Evolutionary conservation across 2,888 invertebrate genomes (phyloP), one percentile per base, ranked within the genome.

Genomic region (Apotomis capreana): DNA sequence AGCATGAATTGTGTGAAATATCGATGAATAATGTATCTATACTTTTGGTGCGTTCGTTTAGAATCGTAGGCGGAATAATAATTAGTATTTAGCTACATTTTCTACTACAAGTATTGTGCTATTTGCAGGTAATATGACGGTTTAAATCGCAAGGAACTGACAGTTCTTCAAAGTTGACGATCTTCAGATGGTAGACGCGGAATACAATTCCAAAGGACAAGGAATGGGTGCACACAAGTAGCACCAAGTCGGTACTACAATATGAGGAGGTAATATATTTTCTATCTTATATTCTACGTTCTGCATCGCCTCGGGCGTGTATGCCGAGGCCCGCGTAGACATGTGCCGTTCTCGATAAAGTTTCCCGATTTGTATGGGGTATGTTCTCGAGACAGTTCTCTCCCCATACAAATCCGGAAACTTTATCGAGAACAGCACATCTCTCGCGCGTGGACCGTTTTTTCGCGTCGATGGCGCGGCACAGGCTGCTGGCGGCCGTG

Each of bases 41-140:
- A 54, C 37, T 15, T 36, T 40, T 55, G 44, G 51, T 55, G 44
- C 55, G n/a, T 12, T 52, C 10, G 9, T 37, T 58, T 58, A 58
- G 58, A 26, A 37, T 10, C 15, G 55, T 13, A 44, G 49, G 61
- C 36, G 54, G 12, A 15, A 15, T 55, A 55, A 3, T 15, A 3
- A 55, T 15, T 15, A 58, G 10, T 52, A 49, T 37, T 54, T 63
- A 58, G 5, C 15, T 36, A 4, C 5, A 26, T 26, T 54, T 55
- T 4, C 37, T 15, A 65, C 37, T 67, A 54, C 51, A 57, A 40
- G 60, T 70, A 46, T 44, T 61, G 60, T 70, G 37, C 37, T 61
- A 5, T 49, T 70, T 70, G 12, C 70, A 70, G 70, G 60, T 55
- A 37, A 55, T 59, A 49, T 12, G 49, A 70, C 46, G 59, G 54